Evolutionary conservation across 2,797 vertebrate species (phyloP), one percentile per base, ranked within the genome.

Genomic region (Limosa lapponica): DNA sequence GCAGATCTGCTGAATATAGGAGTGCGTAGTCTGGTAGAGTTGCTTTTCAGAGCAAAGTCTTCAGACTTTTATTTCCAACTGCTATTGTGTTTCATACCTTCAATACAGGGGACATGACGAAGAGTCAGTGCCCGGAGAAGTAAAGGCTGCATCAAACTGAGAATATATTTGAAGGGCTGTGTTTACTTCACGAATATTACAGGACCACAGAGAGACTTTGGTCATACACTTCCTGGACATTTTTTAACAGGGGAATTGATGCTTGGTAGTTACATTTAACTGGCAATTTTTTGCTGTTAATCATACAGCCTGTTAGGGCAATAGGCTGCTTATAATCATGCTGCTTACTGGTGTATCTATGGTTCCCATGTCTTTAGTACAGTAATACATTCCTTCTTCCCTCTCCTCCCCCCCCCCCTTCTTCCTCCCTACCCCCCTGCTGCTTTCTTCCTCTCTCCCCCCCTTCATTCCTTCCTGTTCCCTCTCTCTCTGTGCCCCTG

Each of bases 41-140:
- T 87, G 61, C 32, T 90, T 82, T 93, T 92, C 89, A 87, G 64
- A 82, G 23, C 8, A 16, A 89, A 91, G 28, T 87, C 89, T 93
- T 64, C 55, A 75, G 51, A 20, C 27, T 73, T 92, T 80, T 78
- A 43, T 90, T 87, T 82, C 43, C 64, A 69, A 51, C 19, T 84
- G n/a, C 13, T 82, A 11, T 82, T 93, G 59, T 78, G 41, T 77
- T 91, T 87, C n/a, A 32, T 88, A 51, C 72, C 24, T 73, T 66
- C 87, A 51, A 14, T 67, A 52, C 4, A 73, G 36, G 3, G 3
- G 17, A 24, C 3, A 12, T 23, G 23, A 82, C 19, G 27, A 69
- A 71, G 78, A 69, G 11, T 22, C 51, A n/a, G 3, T 64, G n/a
- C 51, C 46, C 49, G 23, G 34, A 64, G 48, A 89, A 87, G 22